A percentile compares a stretch with the other conserved stretches of the same genome.
phyloP scores from a whole-genome alignment of 2,113 vertebrate species.

The Bolborhynchus lineola region DNA sequence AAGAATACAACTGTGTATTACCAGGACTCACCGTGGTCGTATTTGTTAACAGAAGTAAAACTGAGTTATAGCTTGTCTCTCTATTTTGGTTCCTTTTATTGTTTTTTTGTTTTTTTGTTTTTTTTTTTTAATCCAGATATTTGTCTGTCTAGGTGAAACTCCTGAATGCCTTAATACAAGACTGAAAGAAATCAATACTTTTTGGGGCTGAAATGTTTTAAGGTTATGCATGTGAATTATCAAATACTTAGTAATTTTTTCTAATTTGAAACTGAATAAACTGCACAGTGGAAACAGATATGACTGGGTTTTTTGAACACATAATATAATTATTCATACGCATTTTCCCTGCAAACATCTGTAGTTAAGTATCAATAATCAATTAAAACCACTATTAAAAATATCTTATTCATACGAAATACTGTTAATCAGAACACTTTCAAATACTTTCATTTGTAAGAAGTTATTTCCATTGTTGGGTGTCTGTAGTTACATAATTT shows the following conservation, averaged over 20 bases:
- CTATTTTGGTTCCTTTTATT: not conserved
- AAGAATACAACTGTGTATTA: conserved; percentile 22
- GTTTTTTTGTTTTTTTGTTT: not conserved
- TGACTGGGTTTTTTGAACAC: not conserved
- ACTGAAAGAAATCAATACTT: conserved; percentile 8
- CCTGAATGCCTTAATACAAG: conserved; percentile 33
- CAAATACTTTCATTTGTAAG: not conserved
- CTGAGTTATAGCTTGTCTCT: conserved; percentile 29
- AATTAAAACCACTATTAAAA: not conserved
- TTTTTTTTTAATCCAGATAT: not conserved
- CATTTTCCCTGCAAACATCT: not conserved
- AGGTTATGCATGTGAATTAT: conserved; percentile 58
- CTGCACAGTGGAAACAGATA: conserved; percentile 21
- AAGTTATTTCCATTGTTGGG: not conserved
- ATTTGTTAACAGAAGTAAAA: conserved; percentile 53
- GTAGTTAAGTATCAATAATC: not conserved
- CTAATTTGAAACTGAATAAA: conserved; percentile 57
- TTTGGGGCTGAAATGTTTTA: not conserved
- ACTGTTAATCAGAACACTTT: not conserved
- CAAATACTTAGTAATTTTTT: conserved; percentile 39
- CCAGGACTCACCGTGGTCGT: conserved; percentile 26
- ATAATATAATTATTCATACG: not conserved
- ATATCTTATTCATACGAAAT: not conserved
- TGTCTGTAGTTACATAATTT: not conserved
- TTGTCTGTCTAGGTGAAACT: conserved; percentile 39